Percentiles rank a stretch among this genome's conserved stretches.
Conservation (phyloP, 2,888 invertebrate species). For the Chydorus sphaericus region DNA sequence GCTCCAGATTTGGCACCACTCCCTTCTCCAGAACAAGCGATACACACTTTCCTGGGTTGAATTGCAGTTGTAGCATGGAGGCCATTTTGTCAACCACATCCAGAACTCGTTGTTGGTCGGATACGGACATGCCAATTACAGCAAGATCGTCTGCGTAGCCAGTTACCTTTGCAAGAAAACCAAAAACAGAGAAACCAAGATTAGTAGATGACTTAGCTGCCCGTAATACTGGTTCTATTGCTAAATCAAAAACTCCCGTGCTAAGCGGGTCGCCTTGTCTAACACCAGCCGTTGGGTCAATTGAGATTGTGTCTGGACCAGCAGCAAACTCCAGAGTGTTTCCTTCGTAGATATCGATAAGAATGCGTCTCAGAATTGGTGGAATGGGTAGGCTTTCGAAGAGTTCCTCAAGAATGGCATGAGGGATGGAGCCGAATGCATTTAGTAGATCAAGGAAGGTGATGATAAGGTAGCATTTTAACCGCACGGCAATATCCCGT, state of each 20-base stretch:
- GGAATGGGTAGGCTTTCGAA: neutral
- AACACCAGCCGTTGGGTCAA: neutral
- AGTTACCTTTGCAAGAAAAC: neutral
- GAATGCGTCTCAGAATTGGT: neutral
- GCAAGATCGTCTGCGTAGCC: neutral
- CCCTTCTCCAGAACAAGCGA: neutral
- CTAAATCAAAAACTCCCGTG: too few species aligned
- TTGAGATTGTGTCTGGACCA: neutral
- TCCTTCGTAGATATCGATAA: neutral
- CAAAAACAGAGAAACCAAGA: neutral
- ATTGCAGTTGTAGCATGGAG: neutral
- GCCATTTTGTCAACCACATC: neutral
- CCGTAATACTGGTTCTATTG: neutral
- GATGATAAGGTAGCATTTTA: neutral
- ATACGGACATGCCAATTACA: neutral
- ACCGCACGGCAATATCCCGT: too few species aligned
- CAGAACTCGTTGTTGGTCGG: neutral
- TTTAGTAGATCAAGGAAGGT: neutral
- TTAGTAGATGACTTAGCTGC: neutral
- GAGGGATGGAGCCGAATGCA: neutral
- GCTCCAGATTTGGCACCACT: neutral
- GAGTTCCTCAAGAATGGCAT: neutral
- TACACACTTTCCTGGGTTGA: neutral
- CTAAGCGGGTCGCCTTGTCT: neutral
- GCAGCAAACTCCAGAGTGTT: neutral